Percentiles rank a stretch among this genome's conserved stretches.
Evolutionary conservation across 2,113 vertebrate species (phyloP).

Genomic region (Neotragus moschatus): DNA sequence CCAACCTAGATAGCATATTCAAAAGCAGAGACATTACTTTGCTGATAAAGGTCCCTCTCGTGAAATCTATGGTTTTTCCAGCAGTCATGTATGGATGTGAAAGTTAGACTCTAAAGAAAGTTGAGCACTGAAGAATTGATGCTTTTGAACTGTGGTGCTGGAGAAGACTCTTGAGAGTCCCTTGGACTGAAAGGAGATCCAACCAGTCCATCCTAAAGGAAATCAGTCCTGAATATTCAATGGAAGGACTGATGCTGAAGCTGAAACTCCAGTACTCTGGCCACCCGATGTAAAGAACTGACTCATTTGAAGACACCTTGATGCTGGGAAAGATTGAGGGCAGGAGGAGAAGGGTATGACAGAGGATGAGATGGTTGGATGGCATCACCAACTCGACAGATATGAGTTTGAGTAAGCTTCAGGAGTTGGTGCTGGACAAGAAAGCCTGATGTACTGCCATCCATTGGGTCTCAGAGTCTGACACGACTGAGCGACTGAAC

Average conservation of each 20-base stretch:
- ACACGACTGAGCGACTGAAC: neutral
- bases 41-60: neutral
- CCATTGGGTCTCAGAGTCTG: neutral
- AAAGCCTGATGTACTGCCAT: fast-evolving
- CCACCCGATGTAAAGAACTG: neutral
- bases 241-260: neutral
- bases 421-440: neutral
- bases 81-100: neutral
- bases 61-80: neutral
- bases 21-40: neutral
- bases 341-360: neutral
- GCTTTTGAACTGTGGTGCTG: neutral
- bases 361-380: neutral
- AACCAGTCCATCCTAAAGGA: neutral
- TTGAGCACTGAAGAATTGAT: neutral
- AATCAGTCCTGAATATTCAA: neutral
- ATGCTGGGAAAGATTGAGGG: neutral
- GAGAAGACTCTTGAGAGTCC: neutral
- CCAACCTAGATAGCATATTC: neutral
- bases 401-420: neutral
- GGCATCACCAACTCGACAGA: neutral
- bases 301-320: neutral
- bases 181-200: neutral
- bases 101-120: neutral
- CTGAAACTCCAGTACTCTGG: neutral